Evolutionary conservation across 2,888 invertebrate genomes (phyloP), one percentile per base, ranked within the genome.

Genomic region (Xestia sexstrigata): DNA sequence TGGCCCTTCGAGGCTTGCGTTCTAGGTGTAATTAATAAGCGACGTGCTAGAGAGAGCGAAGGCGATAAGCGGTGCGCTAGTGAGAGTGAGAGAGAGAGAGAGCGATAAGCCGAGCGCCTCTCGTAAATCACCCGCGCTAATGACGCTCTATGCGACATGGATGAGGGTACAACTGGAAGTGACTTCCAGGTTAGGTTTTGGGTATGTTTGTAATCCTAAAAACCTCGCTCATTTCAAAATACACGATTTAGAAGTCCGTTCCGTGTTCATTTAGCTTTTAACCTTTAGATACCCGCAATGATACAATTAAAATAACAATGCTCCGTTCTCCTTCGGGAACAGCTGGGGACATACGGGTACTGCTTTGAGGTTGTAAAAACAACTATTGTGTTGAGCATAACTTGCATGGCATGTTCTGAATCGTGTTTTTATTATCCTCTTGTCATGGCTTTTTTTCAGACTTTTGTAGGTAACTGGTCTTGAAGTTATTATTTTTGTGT

Each of bases 51-150:
- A 88, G 84, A 82, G 89, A n/a, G 92, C 89, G 90, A 86, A 89
- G 79, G 89, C 91, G 93, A 93, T 93, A 93, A 93, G 91, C 85
- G 79, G 82, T 1, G 23, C n/a, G n/a, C n/a, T 65, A 42, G 65
- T 65, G 15, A n/a, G 35, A 63, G 86, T 84, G 65, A 6, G 52
- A 63, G 52, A 39, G 58, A 79, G 81, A 42, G 9, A 17, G 89
- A 81, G 88, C 91, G 94, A 93, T 94, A 93, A 93, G 91, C 90
- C 87, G 76, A 84, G 85, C 85, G 81, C 76, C 88, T 88, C 90
- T 91, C 92, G 91, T 94, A 93, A 93, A 93, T 94, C 93, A 93
- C 91, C 85, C 81, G 77, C 88, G 89, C 91, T 94, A 93, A 94
- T 93, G 93, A 94, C 91, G 89, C 77, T 82, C 70, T 82, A 62